Percentiles rank a stretch among this genome's conserved stretches.
Conservation (phyloP, 2,888 invertebrate species). For the Cephus spinipes region DNA sequence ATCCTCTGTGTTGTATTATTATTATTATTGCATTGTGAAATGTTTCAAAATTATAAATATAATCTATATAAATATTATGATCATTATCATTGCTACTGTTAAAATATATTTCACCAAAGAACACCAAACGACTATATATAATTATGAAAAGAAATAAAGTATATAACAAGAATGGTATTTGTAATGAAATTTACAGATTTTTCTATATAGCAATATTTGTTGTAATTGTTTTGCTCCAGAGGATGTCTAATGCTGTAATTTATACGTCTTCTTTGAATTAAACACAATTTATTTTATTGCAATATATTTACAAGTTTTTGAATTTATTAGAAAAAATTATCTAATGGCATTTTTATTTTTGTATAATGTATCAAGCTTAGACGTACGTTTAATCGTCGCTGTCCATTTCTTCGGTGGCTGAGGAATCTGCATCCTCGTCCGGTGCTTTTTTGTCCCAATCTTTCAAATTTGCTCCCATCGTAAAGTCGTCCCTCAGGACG, state of each 20-base stretch:
- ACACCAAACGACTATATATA: constrained; percentile 6
- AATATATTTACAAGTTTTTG: background rate
- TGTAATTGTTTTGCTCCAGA: background rate
- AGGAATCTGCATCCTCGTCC: constrained; percentile 63
- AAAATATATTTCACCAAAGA: constrained; percentile 4
- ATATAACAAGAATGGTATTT: background rate
- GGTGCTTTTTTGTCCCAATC: constrained; percentile 88
- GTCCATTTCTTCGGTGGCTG: constrained; percentile 53
- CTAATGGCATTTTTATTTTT: background rate
- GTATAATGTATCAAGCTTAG: background rate
- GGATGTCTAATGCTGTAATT: background rate
- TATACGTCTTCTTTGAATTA: background rate
- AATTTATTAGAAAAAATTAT: background rate
- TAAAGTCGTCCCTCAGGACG: constrained; percentile 83
- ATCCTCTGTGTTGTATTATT: background rate
- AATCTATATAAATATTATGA: background rate
- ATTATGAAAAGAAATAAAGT: background rate
- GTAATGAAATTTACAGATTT: background rate
- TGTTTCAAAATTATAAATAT: background rate
- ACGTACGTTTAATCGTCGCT: constrained; percentile 35
- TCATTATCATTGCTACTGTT: background rate
- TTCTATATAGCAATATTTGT: background rate
- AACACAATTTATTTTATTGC: background rate
- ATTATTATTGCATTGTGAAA: background rate
- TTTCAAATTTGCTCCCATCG: constrained; percentile 89